These are phyloP conservation scores for Cavia porcellus DNA, from an alignment of 2,113 vertebrate genomes.

Conservation along the genomic window DNA sequence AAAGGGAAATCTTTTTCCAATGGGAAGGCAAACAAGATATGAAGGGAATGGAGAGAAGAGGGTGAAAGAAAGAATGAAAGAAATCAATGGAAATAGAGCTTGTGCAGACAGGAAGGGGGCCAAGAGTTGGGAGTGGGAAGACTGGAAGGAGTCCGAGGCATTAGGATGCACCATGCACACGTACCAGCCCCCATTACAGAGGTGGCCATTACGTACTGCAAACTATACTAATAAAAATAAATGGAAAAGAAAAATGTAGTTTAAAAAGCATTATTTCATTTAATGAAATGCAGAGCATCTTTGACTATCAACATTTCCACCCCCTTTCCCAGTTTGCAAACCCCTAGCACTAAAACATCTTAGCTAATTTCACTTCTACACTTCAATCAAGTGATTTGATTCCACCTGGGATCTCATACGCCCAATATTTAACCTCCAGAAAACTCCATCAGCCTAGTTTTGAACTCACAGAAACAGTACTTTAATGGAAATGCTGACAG, in stretches of 20 bases:
- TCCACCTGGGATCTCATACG: conserved; percentile 72
- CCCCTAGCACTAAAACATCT: conserved; percentile 72
- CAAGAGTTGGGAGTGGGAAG: neutral
- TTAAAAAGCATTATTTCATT: conserved; percentile 72
- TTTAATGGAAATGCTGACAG: conserved; percentile 83
- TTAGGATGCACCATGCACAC: neutral
- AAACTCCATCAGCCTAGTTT: conserved; percentile 81
- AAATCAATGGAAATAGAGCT: neutral
- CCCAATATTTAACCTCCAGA: conserved; percentile 72
- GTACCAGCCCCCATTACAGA: neutral
- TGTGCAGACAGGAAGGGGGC: neutral
- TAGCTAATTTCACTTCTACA: conserved; percentile 77
- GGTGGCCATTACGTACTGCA: neutral
- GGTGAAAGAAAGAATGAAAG: neutral
- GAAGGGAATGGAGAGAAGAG: neutral
- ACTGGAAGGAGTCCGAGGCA: neutral
- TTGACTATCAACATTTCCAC: neutral
- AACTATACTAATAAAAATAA: neutral
- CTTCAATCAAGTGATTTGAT: conserved; percentile 78
- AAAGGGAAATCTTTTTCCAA: neutral
- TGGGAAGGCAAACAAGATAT: neutral
- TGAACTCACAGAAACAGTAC: conserved; percentile 80
- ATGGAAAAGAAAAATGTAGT: conserved; percentile 46
- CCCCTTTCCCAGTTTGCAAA: neutral
- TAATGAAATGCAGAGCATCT: conserved; percentile 63